Base-by-base conservation (phyloP, 2,888 invertebrate genomes). In the Drosophila rellima region DNA sequence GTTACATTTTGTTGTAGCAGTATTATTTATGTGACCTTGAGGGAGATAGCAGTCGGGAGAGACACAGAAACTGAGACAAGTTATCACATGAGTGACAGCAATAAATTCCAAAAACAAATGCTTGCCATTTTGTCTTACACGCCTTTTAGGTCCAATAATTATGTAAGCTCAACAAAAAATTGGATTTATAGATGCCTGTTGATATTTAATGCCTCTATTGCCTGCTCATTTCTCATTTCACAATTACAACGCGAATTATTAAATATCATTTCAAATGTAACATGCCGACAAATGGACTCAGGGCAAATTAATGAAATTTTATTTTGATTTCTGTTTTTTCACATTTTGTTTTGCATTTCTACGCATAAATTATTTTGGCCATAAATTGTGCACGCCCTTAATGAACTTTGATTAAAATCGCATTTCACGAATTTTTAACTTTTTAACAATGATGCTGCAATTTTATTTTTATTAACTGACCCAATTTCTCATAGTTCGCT, bases 181-280 rank as follows among this genome's bases (percentile, higher is more conserved):
- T 40, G n/a, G 2, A 45, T 29, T 54, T 56, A 40, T 51, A 20
- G 47, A 33, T 61, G 51, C 54, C 48, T 35, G 39, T 35, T 35
- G 20, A 68, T 54, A 35, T 55, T 47, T 26, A 55, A 56, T 45
- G 48, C 40, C 51, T 6, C 7, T 55, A 8, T 42, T 42, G 42
- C 20, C 1, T 31, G 48, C 23, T 44, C 62, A 68, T 75, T 76
- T 60, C 45, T 40, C 47, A 57, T 83, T 87, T 83, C 84, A 80
- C 72, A 83, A 84, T 78, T 81, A 70, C 64, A 67, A 33, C 75
- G 78, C 66, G 62, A 45, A 72, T 74, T 78, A 80, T 84, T 82
- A 78, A 78, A 80, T 73, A 78, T 87, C 66, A 87, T 80, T 84
- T 80, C 51, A 75, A 79, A 80, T 84, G 71, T 67, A 61, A 62